phyloP scores from a whole-genome alignment of 2,113 vertebrate genomes.

The Pangasianodon hypophthalmus region DNA sequence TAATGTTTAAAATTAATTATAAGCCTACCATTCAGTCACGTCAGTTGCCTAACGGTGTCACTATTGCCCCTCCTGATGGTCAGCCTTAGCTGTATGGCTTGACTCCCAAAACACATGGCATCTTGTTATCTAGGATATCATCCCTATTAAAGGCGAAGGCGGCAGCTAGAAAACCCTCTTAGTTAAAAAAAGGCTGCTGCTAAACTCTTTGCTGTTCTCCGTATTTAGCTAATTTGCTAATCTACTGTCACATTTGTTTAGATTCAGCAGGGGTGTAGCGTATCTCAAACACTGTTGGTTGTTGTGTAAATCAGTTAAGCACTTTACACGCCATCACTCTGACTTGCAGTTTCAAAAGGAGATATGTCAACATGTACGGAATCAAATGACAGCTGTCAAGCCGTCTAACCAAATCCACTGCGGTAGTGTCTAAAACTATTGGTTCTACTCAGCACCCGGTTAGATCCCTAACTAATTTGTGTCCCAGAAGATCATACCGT shows the following conservation, averaged over 20 bases:
- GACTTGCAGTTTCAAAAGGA: neutral
- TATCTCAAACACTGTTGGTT: neutral
- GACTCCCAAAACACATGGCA: neutral
- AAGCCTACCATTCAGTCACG: neutral
- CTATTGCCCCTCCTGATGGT: neutral
- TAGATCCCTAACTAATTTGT: neutral
- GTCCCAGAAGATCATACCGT: neutral
- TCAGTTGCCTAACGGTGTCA: neutral
- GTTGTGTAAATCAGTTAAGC: neutral
- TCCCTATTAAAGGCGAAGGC: neutral
- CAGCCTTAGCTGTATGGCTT: neutral
- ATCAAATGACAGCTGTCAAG: neutral
- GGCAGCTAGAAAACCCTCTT: neutral
- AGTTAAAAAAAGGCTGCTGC: too few species aligned
- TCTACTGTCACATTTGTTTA: neutral
- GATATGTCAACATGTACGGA: neutral
- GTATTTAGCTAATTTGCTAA: neutral
- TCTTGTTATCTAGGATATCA: neutral
- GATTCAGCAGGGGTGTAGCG: neutral
- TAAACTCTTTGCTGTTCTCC: neutral
- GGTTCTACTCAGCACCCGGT: neutral
- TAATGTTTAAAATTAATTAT: neutral
- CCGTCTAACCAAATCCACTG: neutral
- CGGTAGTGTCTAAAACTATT: slow-evolving; percentile 6
- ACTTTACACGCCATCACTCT: neutral